Conservation (phyloP, 2,113 vertebrate genomes). For the Daubentonia madagascariensis region DNA sequence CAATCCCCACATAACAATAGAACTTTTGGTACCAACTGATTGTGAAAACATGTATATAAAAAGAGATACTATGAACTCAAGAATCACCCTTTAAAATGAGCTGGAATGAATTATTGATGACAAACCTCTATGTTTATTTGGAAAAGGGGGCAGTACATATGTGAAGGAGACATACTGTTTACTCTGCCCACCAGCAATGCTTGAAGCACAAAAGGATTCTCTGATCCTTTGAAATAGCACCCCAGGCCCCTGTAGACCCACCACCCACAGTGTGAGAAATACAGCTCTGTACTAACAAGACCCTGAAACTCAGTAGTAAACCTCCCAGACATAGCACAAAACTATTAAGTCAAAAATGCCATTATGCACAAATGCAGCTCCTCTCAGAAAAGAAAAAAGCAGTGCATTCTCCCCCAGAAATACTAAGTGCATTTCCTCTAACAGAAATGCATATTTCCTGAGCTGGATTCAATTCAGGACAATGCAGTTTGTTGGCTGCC, state of each 20-base stretch:
- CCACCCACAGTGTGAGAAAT: not conserved
- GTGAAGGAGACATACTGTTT: not conserved
- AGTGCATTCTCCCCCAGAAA: not conserved
- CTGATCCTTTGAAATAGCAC: constrained; percentile 8
- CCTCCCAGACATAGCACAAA: not conserved
- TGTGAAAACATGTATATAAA: not conserved
- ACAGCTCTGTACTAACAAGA: not conserved
- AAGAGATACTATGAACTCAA: not conserved
- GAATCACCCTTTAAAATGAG: not conserved
- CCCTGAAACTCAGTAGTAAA: not conserved
- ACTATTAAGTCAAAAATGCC: not conserved
- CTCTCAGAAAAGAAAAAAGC: not conserved
- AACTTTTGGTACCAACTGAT: not conserved
- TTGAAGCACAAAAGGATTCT: not conserved
- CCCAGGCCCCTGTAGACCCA: not conserved
- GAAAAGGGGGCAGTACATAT: not conserved
- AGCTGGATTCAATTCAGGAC: not conserved
- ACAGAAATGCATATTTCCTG: not conserved
- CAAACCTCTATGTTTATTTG: not conserved
- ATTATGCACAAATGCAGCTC: not conserved
- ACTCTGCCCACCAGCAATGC: not conserved
- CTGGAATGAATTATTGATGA: not conserved
- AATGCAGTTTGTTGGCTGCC: not conserved
- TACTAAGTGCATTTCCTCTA: not conserved
- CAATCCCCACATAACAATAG: not conserved